Conservation (phyloP, 2,797 vertebrate genomes). For the Rhynchonycteris naso region DNA sequence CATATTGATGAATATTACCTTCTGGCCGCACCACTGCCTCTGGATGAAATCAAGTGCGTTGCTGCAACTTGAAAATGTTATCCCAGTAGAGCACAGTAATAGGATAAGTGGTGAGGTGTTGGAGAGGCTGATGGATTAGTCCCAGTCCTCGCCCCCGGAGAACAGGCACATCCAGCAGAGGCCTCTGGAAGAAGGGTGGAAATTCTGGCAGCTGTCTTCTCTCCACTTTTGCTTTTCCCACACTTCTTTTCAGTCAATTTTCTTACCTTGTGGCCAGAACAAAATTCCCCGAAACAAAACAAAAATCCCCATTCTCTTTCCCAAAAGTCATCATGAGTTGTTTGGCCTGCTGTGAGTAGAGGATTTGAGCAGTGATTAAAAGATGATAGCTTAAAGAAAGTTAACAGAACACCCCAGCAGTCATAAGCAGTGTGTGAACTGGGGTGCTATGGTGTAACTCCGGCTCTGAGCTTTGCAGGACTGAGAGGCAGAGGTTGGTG, state of each 20-base stretch:
- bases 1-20: background rate
- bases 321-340: background rate
- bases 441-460: background rate
- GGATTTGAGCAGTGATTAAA: constrained; percentile 39
- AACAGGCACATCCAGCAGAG: background rate
- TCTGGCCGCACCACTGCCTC: background rate
- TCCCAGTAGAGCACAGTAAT: background rate
- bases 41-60: background rate
- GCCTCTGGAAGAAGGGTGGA: background rate
- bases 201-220: background rate
- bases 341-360: constrained; percentile 15
- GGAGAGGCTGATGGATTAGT: background rate
- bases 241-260: constrained; percentile 22
- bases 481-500: too few species aligned
- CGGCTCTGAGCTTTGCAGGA: background rate
- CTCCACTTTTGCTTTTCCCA: background rate
- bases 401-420: background rate
- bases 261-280: background rate
- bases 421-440: background rate
- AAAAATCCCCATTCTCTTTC: background rate
- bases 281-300: background rate
- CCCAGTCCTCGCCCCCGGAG: background rate
- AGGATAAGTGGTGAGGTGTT: background rate
- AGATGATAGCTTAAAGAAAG: constrained; percentile 24
- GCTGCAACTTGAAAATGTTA: background rate